Percentiles rank a stretch among this genome's conserved stretches.
These are phyloP conservation scores for Lysiphlebus fabarum DNA, from an alignment of 1,140 invertebrate genomes.

Conservation along the genomic window DNA sequence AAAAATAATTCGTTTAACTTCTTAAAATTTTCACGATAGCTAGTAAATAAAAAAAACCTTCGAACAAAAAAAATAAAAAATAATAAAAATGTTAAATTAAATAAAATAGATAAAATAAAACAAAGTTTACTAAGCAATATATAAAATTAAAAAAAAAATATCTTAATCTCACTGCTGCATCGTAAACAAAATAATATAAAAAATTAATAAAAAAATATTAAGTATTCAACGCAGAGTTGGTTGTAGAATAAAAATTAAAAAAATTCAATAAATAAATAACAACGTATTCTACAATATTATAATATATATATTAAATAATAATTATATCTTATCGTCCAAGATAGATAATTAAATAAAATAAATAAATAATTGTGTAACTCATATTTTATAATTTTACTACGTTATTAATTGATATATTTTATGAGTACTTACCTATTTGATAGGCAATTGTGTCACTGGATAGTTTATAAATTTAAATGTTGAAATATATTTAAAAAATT, in stretches of 20 bases:
- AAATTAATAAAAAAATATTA: constrained; percentile 26
- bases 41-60: no score
- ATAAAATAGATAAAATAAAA: constrained; percentile 10
- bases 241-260: constrained; percentile 18
- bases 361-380: constrained; percentile 39
- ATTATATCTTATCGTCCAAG: constrained; percentile 35
- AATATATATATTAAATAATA: constrained; percentile 24
- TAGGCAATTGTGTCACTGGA: constrained; percentile 42
- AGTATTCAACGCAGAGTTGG: constrained; percentile 35
- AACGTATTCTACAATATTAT: background rate
- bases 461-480: constrained; percentile 47
- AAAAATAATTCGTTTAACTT: no score
- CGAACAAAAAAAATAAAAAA: constrained; percentile 1
- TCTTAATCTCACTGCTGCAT: constrained; percentile 31
- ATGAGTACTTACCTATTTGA: constrained; percentile 46
- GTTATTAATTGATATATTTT: constrained; percentile 49
- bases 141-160: constrained; percentile 20
- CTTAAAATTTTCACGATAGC: no score
- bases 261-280: background rate
- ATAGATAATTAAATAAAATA: no score
- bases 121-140: constrained; percentile 31
- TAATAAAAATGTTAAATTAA: no score
- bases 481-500: constrained; percentile 21
- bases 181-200: constrained; percentile 22
- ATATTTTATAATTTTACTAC: constrained; percentile 51